phyloP scores from a whole-genome alignment of 2,113 vertebrate genomes.

The Elephas maximus region DNA sequence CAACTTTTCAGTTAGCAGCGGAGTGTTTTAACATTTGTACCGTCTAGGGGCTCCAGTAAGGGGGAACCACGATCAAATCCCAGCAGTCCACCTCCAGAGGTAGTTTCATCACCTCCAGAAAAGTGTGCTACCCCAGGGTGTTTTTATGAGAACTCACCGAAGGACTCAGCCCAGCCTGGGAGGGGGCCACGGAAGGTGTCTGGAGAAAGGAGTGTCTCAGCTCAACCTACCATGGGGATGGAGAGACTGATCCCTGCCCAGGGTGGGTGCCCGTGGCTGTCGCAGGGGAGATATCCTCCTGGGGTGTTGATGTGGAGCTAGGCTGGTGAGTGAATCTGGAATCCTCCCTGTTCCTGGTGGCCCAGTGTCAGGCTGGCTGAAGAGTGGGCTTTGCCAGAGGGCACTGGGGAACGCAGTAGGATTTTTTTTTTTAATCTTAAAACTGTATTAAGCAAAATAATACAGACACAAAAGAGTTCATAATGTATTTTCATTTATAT shows the following conservation, averaged over 20 bases:
- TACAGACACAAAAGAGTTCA: background rate
- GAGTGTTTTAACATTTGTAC: background rate
- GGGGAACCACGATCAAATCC: background rate
- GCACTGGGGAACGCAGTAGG: background rate
- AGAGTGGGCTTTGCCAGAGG: background rate
- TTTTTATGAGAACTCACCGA: rapidly evolving
- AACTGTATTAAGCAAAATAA: background rate
- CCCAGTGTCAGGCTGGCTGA: background rate
- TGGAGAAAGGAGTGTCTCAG: background rate
- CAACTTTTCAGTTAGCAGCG: background rate
- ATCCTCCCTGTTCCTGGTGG: background rate
- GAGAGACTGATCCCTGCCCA: background rate
- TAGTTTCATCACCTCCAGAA: rapidly evolving
- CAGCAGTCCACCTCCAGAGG: background rate
- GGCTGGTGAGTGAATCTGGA: background rate
- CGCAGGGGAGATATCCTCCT: background rate
- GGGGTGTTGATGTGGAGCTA: background rate
- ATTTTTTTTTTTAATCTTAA: background rate
- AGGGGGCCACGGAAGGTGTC: no score
- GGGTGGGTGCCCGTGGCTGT: no score
- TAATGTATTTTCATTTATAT: background rate
- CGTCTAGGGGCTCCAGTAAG: background rate
- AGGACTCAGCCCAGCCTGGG: rapidly evolving
- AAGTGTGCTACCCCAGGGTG: background rate
- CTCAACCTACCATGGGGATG: background rate